phyloP scores from a whole-genome alignment of 2,888 invertebrate genomes.

The Mythimna lalbum region DNA sequence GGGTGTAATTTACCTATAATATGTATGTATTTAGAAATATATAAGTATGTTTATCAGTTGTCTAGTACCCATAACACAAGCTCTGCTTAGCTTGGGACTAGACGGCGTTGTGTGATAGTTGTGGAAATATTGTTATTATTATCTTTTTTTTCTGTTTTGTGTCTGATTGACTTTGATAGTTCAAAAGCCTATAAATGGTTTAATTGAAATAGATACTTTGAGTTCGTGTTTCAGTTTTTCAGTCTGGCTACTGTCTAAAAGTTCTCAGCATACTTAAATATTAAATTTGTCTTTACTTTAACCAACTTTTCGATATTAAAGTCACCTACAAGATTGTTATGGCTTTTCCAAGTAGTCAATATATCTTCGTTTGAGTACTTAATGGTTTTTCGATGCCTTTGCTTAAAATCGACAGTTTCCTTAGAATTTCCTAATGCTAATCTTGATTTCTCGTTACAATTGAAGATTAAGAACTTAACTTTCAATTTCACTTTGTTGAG shows the following conservation, averaged over 20 bases:
- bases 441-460: constrained; percentile 3
- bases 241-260: not conserved
- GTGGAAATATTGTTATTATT: too few relatives aligned
- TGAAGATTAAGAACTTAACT: not conserved
- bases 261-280: not conserved
- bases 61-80: too few relatives aligned
- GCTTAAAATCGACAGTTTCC: not conserved
- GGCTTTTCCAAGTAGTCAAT: not conserved
- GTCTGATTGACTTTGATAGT: too few relatives aligned
- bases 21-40: too few relatives aligned
- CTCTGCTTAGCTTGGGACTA: too few relatives aligned
- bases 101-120: too few relatives aligned
- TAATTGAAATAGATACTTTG: too few relatives aligned
- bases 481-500: not conserved
- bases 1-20: too few relatives aligned
- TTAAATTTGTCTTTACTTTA: not conserved
- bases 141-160: too few relatives aligned
- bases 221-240: not conserved
- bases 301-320: not conserved
- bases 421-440: not conserved
- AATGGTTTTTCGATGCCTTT: not conserved
- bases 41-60: too few relatives aligned
- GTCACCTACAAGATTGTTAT: not conserved
- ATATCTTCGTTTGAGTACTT: not conserved
- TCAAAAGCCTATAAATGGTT: too few relatives aligned